Evolutionary conservation across 37 sponge, comb jelly and placozoan genomes (phyloP), one percentile per base, ranked within the genome.

Genomic region (Halisarca cf. caerulea): DNA sequence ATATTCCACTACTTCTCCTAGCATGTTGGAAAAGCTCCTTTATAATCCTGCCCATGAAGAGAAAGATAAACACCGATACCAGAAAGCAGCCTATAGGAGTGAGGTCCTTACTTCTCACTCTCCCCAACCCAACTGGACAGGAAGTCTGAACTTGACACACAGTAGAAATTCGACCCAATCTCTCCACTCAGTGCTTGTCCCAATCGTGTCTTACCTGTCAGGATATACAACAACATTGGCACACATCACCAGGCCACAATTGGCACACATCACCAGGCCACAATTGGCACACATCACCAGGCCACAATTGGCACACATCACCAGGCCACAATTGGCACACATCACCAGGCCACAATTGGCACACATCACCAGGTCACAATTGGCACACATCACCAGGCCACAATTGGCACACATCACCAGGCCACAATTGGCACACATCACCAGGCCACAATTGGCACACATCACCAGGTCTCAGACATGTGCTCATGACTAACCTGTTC

Each of bases 61-160:
- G 64, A 20, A 27, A 6, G 6, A 23, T 27, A 6, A 62, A 23
- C 6, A 47, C 51, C 6, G 6, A 47, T 14, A 6, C 51, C 6
- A 11, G 51, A 14, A 11, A 14, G 51, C 51, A 47, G 9, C 51
- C 6, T 11, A 47, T n/a, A 41, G 34, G 41, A 27, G 27, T 25
- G 21, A 45, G 57, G 45, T 53, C 36, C 86, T 78, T 85, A 93
- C 89, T 91, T 90, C 35, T 96, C 96, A 81, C 93, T 96, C 79
- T 96, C 96, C 27, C 96, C 96, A 24, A 96, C 96, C 89, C 91
- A 96, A 73, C 96, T 96, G 66, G 96, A 96, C 23, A 96, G 78
- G 47, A 96, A 86, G 73, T 96, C 93, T 15, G 96, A 87, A 55
- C 91, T 88, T 32, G 96, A 90, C 32, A 96, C 89, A 39, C 85